These are phyloP conservation scores for Drosophila silvestris DNA, from an alignment of 2,888 invertebrate species.

Conservation along the genomic window DNA sequence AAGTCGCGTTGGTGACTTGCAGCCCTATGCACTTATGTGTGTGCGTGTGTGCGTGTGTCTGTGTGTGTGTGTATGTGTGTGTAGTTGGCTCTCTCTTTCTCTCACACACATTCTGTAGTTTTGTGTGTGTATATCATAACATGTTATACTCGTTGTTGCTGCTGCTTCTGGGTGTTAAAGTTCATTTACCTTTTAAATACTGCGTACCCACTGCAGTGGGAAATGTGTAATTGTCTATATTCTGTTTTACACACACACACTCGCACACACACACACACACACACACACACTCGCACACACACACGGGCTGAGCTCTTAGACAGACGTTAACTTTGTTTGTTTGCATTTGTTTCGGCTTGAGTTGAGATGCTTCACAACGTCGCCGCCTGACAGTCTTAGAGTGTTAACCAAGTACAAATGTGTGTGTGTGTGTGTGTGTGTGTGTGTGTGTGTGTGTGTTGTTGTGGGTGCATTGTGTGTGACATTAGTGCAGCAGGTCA, in stretches of 20 bases:
- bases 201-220: conserved; percentile 58
- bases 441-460: conserved; percentile 12
- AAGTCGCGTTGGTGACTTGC: conserved; percentile 43
- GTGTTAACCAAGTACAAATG: conserved; percentile 3
- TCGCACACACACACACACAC: conserved; percentile 20
- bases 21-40: conserved; percentile 24
- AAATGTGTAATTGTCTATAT: conserved; percentile 79
- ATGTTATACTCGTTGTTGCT: conserved; percentile 60
- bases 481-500: conserved; percentile 70
- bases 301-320: conserved; percentile 19
- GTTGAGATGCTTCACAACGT: conserved; percentile 48
- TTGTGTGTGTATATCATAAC: conserved; percentile 39
- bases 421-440: neutral
- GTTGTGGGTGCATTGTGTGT: conserved; percentile 41
- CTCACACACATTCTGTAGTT: neutral
- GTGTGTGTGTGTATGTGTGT: neutral
- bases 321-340: conserved; percentile 62
- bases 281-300: conserved; percentile 6
- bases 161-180: conserved; percentile 69
- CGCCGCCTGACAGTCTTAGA: conserved; percentile 28
- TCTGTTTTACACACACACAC: conserved; percentile 58
- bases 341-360: conserved; percentile 69
- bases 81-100: neutral
- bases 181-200: conserved; percentile 77
- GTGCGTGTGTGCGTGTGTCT: neutral